Base-by-base conservation (phyloP, 2,888 invertebrate genomes). In the Gasteruption jaculator region DNA sequence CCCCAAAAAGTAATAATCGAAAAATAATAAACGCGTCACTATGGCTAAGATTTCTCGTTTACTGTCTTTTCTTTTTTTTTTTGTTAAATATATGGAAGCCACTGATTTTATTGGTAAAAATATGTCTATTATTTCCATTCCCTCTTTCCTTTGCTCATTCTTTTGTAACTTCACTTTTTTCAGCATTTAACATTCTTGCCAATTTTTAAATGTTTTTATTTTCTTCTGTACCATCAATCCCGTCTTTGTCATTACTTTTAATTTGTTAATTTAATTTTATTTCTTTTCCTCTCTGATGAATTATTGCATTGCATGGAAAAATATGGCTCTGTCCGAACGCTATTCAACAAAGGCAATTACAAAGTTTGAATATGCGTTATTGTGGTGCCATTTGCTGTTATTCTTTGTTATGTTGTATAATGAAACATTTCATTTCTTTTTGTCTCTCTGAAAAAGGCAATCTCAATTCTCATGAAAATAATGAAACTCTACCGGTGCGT, bases 281-380 rank as follows among this genome's bases (percentile, higher is more conserved):
- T 33, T 26, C 43, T 41, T 38, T 43, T 31, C 21, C n/a, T n/a
- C 46, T 56, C 45, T 61, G 57, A 56, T 66, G 60, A 58, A 63
- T 66, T 68, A 67, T 68, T 68, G 68, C 64, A 54, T 66, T 62
- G 64, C 61, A 66, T 70, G 70, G 67, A 70, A 70, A 70, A 70
- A 70, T 70, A 70, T 68, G 70, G 65, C 66, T 69, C 67, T 66
- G 61, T 67, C 60, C 64, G 57, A 67, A 64, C 57, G 63, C 62
- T 68, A 65, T 63, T 63, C 65, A 66, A 69, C 66, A 68, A 68
- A 67, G 65, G 63, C 64, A 62, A 58, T n/a, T 64, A 64, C 61
- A 63, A 53, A 60, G 59, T 61, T 60, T 54, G 53, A 55, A 56
- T 50, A 61, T n/a, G n/a, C 54, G 50, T 56, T 56, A 49, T 53